These are phyloP conservation scores for Tachypleus tridentatus DNA, from an alignment of 1,140 invertebrate species.

Conservation along the genomic window DNA sequence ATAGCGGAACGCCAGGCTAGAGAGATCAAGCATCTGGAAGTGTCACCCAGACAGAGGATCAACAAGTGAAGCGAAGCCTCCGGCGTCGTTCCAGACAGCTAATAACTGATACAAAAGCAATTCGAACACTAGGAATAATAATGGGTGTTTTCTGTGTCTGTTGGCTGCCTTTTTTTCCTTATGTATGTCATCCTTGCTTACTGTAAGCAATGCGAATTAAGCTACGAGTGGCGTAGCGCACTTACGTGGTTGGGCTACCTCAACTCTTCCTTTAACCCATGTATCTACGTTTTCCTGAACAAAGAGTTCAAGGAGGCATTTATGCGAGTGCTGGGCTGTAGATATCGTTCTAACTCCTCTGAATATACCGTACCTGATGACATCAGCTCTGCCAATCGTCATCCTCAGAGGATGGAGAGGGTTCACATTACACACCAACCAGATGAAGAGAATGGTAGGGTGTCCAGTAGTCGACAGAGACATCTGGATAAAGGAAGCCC, in stretches of 20 bases:
- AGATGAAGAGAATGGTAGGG: no score
- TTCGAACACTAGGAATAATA: slow-evolving; percentile 82
- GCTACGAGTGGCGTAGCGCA: slow-evolving; percentile 33
- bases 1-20: slow-evolving; percentile 28
- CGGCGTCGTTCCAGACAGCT: slow-evolving; percentile 25
- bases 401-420: slow-evolving; percentile 1
- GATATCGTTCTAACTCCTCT: not conserved
- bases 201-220: slow-evolving; percentile 50
- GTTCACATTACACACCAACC: not conserved
- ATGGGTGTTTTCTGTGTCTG: slow-evolving; percentile 92
- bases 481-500: no score
- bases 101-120: slow-evolving; percentile 53
- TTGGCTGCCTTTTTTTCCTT: slow-evolving; percentile 95
- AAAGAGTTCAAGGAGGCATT: slow-evolving; percentile 89
- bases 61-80: slow-evolving; percentile 24
- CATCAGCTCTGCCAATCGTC: not conserved
- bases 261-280: slow-evolving; percentile 77
- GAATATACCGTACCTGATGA: slow-evolving; percentile 2
- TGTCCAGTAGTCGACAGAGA: no score
- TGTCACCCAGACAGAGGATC: slow-evolving; percentile 20
- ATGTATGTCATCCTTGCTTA: slow-evolving; percentile 65
- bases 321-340: slow-evolving; percentile 68
- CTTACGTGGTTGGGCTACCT: slow-evolving; percentile 88
- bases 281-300: slow-evolving; percentile 85
- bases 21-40: slow-evolving; percentile 28